Evolutionary conservation across 2,797 vertebrate species (phyloP), one percentile per base, ranked within the genome.

Genomic region (Poecilia picta): DNA sequence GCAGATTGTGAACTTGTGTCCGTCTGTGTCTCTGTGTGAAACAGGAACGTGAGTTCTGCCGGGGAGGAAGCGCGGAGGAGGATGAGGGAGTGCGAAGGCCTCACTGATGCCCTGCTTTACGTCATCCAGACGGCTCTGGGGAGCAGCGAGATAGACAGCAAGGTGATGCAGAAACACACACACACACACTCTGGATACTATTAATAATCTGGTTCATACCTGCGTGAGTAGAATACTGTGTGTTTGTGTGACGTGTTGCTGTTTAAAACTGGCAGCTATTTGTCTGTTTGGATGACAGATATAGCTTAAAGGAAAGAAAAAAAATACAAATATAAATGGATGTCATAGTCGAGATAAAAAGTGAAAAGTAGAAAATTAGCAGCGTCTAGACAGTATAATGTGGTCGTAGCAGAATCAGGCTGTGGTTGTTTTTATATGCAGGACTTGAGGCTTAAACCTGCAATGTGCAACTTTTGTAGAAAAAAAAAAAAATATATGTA

Each of bases 61-160:
- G 98, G 98, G 68, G 98, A 99, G 93, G 98, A 99, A 91, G 98
- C 98, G 68, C 97, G 98, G 73, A 95, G 98, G 87, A 96, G 98
- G 85, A 99, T 99, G 98, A 95, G 98, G 83, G 98, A 99, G 89
- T 99, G 98, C 45, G 98, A 99, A 43, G 98, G 98, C 53, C 96
- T 99, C 92, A 99, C 98, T 0, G 98, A 99, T 5, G 98, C 98
- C 8, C 95, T 99, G 94, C 96, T 99, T 76, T 98, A 97, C 45
- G 97, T 99, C 93, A 98, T 99, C 93, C 98, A 99, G 95, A 97
- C 97, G 8, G 98, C 98, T 68, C 95, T 99, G 87, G 98, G 98
- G 89, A 99, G 97, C 96, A 99, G 97, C 83, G 98, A 99, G 96
- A 99, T 99, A 93, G 98, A 99, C 95, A 99, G 98, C 97, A 99